Evolutionary conservation across 2,113 vertebrate genomes (phyloP).

Genomic region (Excalfactoria chinensis): DNA sequence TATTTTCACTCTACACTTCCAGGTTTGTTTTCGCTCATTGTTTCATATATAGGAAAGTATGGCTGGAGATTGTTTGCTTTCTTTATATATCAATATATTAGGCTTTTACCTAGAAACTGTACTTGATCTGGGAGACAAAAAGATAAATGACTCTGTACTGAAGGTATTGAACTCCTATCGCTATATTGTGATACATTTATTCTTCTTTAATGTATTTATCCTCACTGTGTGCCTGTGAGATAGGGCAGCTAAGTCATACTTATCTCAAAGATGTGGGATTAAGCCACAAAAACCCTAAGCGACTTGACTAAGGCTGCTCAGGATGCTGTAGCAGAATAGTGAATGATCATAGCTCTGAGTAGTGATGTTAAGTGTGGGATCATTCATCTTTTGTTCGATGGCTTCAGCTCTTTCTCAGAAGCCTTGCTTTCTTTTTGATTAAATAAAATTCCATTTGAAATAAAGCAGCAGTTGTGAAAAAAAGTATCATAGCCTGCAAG

Average conservation of each 20-base stretch:
- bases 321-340: not conserved
- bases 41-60: not conserved
- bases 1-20: conserved; percentile 14
- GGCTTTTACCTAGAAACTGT: conserved; percentile 19
- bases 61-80: not conserved
- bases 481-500: not conserved
- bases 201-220: conserved; percentile 58
- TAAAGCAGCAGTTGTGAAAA: not conserved
- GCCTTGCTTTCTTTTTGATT: not conserved
- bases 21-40: conserved; percentile 28
- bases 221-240: conserved; percentile 36
- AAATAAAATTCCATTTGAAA: not conserved
- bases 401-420: conserved; percentile 1
- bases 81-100: conserved; percentile 1
- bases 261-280: conserved; percentile 60
- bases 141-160: conserved; percentile 26
- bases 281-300: conserved; percentile 30
- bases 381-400: not conserved
- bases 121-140: conserved; percentile 71
- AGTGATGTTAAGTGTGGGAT: not conserved
- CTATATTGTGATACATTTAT: conserved; percentile 58
- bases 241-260: conserved; percentile 33
- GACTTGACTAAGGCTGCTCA: not conserved
- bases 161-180: conserved; percentile 51
- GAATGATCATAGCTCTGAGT: not conserved